These are phyloP conservation scores for Caenorhabditis wallacei DNA, from an alignment of 2,888 invertebrate genomes.

Conservation along the genomic window DNA sequence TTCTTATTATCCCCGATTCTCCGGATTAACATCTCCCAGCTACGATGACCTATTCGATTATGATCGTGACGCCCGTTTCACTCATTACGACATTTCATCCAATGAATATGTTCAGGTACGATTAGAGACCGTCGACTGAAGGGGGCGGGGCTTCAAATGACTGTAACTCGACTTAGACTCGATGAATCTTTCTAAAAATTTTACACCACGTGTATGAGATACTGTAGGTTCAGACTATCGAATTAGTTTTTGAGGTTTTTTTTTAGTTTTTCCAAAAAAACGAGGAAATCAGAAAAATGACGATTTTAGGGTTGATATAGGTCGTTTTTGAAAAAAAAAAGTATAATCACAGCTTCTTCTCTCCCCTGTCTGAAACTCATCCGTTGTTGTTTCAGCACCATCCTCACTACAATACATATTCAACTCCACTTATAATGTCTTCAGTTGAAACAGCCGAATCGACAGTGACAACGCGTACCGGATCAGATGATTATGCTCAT, in stretches of 20 bases:
- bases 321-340: no score
- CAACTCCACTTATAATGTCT: conserved; percentile 72
- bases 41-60: conserved; percentile 78
- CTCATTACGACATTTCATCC: conserved; percentile 59
- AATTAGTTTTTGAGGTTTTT: no score
- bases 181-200: no score
- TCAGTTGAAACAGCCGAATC: conserved; percentile 73
- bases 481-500: conserved; percentile 63
- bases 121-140: no score
- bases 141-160: no score
- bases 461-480: conserved; percentile 74
- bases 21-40: conserved; percentile 76
- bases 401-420: conserved; percentile 70
- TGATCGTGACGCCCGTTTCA: conserved; percentile 65
- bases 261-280: no score
- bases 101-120: conserved; percentile 65
- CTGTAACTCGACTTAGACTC: no score
- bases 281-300: no score
- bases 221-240: no score
- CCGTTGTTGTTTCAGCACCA: conserved; percentile 36
- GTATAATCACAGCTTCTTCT: no score
- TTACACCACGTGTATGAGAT: no score
- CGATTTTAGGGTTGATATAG: no score
- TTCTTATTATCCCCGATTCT: conserved; percentile 75
- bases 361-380: not conserved